Percentiles rank a stretch among this genome's conserved stretches.
These are phyloP conservation scores for Saccopteryx bilineata DNA, from an alignment of 2,113 vertebrate species.

Conservation along the genomic window DNA sequence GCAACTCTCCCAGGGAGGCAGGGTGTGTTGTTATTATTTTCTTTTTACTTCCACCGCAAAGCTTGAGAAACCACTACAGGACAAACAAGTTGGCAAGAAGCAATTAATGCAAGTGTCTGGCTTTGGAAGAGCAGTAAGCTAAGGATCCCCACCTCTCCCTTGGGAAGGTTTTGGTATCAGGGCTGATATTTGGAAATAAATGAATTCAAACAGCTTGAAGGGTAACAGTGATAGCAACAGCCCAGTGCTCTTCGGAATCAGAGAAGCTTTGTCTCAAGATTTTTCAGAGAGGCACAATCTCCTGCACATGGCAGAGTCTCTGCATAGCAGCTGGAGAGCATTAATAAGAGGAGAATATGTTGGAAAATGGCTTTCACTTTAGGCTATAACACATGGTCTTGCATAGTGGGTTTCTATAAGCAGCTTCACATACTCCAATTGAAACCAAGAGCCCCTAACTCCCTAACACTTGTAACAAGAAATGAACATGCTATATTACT, in stretches of 20 bases:
- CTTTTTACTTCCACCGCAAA: neutral
- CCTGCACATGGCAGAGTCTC: neutral
- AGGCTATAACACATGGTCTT: neutral
- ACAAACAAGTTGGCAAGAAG: neutral
- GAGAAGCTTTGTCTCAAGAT: neutral
- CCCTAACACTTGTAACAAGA: neutral
- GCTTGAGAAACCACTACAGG: neutral
- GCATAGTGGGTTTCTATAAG: neutral
- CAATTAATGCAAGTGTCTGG: neutral
- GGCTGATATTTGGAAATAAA: neutral
- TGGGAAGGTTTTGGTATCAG: neutral
- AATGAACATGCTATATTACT: no score
- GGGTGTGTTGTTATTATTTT: neutral
- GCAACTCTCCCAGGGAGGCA: neutral
- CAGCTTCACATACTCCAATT: neutral
- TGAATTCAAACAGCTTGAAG: neutral
- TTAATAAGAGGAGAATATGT: neutral
- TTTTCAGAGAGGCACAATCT: neutral
- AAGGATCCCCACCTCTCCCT: neutral
- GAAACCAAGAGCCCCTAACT: neutral
- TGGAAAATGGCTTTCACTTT: neutral
- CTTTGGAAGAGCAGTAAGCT: neutral
- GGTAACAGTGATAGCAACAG: neutral
- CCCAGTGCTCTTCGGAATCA: neutral
- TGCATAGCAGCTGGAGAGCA: neutral